Evolutionary conservation across 2,888 invertebrate species (phyloP), one percentile per base, ranked within the genome.

Genomic region (Cryptocephalus moraei): DNA sequence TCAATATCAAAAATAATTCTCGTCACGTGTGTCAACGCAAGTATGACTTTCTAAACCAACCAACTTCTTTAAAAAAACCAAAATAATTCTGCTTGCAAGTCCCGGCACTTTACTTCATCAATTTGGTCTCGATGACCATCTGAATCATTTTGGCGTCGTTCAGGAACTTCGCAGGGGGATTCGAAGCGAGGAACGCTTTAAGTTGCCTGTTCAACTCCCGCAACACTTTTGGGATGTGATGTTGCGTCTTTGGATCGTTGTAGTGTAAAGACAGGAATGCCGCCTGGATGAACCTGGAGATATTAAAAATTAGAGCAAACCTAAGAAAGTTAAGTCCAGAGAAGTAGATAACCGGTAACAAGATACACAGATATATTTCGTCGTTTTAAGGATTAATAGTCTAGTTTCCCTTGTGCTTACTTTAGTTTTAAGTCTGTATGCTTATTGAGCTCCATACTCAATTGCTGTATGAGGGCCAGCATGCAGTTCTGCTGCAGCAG

Each of bases 401-500:
- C 4, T 11, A 4, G 6, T 36, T 11, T 36, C 11, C 12, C 3
- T 6, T 36, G 36, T 12, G 58, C 70, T 70, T 71, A 90, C 89
- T 79, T 84, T 60, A 85, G 78, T 71, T 91, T 91, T 12, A 86
- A 73, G 62, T 88, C 87, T 9, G 91, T 90, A 60, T 91, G 84
- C 53, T 84, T 82, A 52, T 79, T 77, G 73, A 96, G 80, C 65
- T 95, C 94, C 0, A 91, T 87, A 12, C 92, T 88, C 13, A 95
- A 80, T 70, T 96, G 96, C 66, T 96, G 94, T 60, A 97, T 88
- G 32, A 97, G 79, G 3, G 95, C 92, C 44, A 97, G 76, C 54
- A 96, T 75, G 49, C 94, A 91, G 59, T 88, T 89, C 69, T 94
- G 94, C 56, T 85, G 84, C 48, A 94, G 78, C 22, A 80, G 77